Base-by-base conservation (phyloP, 2,888 invertebrate species). In the Hypolimnas misippus region DNA sequence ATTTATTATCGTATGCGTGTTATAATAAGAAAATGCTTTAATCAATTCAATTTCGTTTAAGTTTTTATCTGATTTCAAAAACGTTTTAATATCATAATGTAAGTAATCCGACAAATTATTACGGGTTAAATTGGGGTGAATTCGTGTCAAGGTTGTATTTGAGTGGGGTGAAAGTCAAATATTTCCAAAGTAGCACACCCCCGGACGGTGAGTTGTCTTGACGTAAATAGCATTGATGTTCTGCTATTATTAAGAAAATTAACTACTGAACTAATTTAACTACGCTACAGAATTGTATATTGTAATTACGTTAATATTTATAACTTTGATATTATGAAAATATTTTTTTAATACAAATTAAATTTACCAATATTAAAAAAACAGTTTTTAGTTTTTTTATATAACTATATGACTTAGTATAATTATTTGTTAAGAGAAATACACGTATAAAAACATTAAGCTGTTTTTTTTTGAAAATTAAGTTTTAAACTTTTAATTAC, bases 101-200 rank as follows among this genome's bases (percentile, higher is more conserved):
- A 16, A 51, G 40, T 55, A 33, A 33, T 42, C 40, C 29, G 29
- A 42, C 40, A 57, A 46, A 57, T 68, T 66, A 68, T 66, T 73
- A 71, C 74, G 74, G 76, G 75, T 78, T 76, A 76, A 75, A 73
- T 79, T 72, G 69, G 75, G 79, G 73, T 73, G 71, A 67, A 83
- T 77, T 66, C 80, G 73, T 83, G 84, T 83, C 84, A 84, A 84
- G 84, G 84, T 75, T 21, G 44, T 42, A 16, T 72, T 33, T 10
- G 29, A 52, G 19, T 21, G 16, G 66, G 70, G 70, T 58, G 67
- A 69, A 66, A 67, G 70, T 69, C 73, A 76, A 73, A 63, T 63
- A 63, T 65, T 63, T 52, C 62, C 44, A 38, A 65, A 61, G 55
- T 49, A 54, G 38, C 62, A 14, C 21, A 49, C 49, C 49, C 55